Conservation (phyloP, 2,797 vertebrate species). For the Enteromius afrohamiltoni region DNA sequence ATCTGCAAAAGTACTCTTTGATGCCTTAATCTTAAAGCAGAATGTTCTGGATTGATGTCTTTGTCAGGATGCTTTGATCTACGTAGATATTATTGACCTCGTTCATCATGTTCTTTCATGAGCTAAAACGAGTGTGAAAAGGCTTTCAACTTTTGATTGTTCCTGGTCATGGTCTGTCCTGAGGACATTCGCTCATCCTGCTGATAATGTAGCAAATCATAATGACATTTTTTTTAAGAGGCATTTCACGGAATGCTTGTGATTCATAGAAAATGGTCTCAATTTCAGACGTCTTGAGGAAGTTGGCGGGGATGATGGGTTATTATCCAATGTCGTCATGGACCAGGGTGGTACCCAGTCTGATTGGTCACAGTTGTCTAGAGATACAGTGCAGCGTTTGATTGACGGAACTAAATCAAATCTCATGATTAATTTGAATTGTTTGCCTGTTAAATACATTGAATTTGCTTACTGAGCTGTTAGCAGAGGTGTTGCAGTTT, state of each 20-base stretch:
- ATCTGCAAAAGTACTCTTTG: neutral
- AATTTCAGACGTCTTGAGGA: conserved; percentile 1
- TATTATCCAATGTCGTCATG: conserved; percentile 32
- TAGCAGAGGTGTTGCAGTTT: neutral
- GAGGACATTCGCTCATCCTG: conserved; percentile 12
- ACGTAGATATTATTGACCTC: conserved; percentile 14
- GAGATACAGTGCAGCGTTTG: neutral
- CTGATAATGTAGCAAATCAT: conserved; percentile 12
- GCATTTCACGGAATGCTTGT: neutral
- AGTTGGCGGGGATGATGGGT: neutral
- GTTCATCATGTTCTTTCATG: conserved; percentile 31
- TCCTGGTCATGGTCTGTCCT: conserved; percentile 12
- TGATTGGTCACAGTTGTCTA: conserved; percentile 36
- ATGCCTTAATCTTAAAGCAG: conserved; percentile 29
- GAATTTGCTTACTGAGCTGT: neutral
- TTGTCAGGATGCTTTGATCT: conserved; percentile 48
- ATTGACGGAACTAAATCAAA: conserved; percentile 18
- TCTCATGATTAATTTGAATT: conserved; percentile 14
- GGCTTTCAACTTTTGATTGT: conserved; percentile 39
- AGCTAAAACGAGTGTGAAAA: conserved; percentile 27
- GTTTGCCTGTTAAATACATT: neutral
- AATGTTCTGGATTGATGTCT: conserved; percentile 36
- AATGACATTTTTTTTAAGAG: conserved; percentile 11
- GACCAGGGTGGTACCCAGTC: neutral
- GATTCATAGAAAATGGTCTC: conserved; percentile 20